phyloP scores from a whole-genome alignment of 2,888 invertebrate species.

The Eristalis intricaria region DNA sequence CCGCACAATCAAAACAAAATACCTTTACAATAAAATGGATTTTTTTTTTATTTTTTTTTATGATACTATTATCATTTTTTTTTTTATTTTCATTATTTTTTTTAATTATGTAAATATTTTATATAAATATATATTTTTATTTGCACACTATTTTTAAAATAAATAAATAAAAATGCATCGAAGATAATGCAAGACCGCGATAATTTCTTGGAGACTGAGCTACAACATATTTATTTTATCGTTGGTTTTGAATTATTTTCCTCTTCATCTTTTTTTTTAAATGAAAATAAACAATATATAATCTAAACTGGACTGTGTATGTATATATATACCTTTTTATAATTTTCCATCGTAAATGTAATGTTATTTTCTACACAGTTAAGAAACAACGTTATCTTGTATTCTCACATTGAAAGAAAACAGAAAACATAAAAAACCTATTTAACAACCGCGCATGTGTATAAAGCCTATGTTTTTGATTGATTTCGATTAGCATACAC shows the following conservation, averaged over 20 bases:
- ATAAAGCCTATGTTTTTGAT: conserved; percentile 25
- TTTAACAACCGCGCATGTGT: conserved; percentile 11
- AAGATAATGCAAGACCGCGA: conserved; percentile 75
- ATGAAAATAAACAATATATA: conserved; percentile 45
- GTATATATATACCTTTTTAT: conserved; percentile 45
- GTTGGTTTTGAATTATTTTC: conserved; percentile 75
- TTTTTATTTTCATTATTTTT: conserved; percentile 60
- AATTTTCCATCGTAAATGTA: conserved; percentile 37
- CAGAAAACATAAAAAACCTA: conserved; percentile 16
- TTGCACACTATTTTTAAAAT: conserved; percentile 53
- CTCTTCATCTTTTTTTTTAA: conserved; percentile 40
- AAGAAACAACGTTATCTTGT: conserved; percentile 25
- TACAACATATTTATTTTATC: conserved; percentile 81
- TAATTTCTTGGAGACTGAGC: conserved; percentile 81
- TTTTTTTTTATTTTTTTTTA: conserved; percentile 54
- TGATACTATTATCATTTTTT: conserved; percentile 51
- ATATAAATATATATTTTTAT: conserved; percentile 63
- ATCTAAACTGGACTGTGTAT: conserved; percentile 45
- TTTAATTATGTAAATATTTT: conserved; percentile 64
- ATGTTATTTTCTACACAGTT: conserved; percentile 37
- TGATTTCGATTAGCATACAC: not conserved
- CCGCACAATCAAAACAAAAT: conserved; percentile 70
- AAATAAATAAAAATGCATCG: conserved; percentile 58
- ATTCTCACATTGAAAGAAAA: conserved; percentile 13
- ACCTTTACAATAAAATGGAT: conserved; percentile 70